Evolutionary conservation across 2,113 vertebrate species (phyloP).

Genomic region (Clarias gariepinus): DNA sequence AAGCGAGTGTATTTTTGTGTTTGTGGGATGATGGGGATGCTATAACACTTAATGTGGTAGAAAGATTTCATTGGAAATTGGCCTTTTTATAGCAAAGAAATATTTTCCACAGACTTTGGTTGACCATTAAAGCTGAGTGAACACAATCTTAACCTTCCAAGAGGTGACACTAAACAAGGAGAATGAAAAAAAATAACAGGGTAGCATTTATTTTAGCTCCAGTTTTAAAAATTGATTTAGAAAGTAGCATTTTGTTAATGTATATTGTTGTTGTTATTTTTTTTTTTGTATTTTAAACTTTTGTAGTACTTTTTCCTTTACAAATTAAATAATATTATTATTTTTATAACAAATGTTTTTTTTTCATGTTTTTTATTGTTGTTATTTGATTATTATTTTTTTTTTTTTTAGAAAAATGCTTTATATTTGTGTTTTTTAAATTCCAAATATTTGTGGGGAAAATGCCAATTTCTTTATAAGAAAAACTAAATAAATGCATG

Average conservation of each 20-base stretch:
- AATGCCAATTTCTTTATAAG: too few relatives aligned
- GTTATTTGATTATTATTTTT: too few relatives aligned
- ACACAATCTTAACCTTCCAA: conserved; percentile 4
- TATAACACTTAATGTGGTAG: conserved; percentile 12
- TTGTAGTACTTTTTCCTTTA: neutral
- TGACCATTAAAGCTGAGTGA: conserved; percentile 11
- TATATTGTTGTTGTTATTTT: neutral
- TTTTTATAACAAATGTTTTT: neutral
- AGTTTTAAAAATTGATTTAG: neutral
- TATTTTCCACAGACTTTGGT: conserved; percentile 1
- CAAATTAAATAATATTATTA: neutral
- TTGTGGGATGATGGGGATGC: conserved; percentile 5
- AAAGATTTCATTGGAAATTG: conserved; percentile 23
- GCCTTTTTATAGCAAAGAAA: conserved; percentile 17
- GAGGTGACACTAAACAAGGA: neutral
- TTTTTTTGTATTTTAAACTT: neutral
- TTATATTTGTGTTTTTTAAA: too few relatives aligned
- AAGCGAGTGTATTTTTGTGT: neutral
- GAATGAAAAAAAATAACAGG: neutral
- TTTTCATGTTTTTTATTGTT: too few relatives aligned
- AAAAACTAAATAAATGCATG: neutral
- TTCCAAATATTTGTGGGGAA: too few relatives aligned
- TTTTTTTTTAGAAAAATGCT: too few relatives aligned
- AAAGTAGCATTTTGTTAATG: neutral
- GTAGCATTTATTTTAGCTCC: neutral